Conservation (phyloP, 2,797 vertebrate species). For the Rhinoraja longicauda region DNA sequence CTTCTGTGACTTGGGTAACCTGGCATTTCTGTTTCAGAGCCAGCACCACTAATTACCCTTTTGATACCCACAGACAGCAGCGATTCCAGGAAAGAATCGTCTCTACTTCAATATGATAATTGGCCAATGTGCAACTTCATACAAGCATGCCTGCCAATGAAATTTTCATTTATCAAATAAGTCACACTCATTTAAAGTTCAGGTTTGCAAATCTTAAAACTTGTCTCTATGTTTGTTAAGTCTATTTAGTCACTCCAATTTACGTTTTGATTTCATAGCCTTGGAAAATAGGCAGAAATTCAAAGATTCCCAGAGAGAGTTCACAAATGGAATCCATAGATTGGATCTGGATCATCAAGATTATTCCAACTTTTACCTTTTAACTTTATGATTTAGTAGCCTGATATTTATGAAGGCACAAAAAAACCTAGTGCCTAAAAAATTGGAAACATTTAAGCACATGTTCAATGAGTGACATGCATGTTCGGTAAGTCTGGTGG, state of each 20-base stretch:
- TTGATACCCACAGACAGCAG: neutral
- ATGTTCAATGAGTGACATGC: too few relatives aligned
- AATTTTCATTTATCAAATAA: neutral
- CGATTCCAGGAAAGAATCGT: neutral
- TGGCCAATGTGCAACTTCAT: neutral
- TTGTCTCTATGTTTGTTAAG: neutral
- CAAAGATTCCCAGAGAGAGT: neutral
- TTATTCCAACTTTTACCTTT: neutral
- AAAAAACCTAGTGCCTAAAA: too few relatives aligned
- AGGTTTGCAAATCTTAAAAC: neutral
- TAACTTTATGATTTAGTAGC: neutral
- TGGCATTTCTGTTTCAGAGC: neutral
- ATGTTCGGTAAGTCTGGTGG: too few relatives aligned
- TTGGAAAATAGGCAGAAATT: neutral
- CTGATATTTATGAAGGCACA: neutral
- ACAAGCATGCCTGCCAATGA: neutral
- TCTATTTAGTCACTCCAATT: neutral
- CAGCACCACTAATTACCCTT: neutral
- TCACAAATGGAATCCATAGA: neutral
- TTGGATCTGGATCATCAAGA: neutral
- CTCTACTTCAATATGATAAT: conserved; percentile 1
- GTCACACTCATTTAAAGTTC: conserved; percentile 5
- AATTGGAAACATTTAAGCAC: too few relatives aligned
- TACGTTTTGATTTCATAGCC: neutral
- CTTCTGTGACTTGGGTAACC: conserved; percentile 3